These are phyloP conservation scores for Hemiprocne comata DNA, from an alignment of 2,113 vertebrate genomes.

Conservation along the genomic window DNA sequence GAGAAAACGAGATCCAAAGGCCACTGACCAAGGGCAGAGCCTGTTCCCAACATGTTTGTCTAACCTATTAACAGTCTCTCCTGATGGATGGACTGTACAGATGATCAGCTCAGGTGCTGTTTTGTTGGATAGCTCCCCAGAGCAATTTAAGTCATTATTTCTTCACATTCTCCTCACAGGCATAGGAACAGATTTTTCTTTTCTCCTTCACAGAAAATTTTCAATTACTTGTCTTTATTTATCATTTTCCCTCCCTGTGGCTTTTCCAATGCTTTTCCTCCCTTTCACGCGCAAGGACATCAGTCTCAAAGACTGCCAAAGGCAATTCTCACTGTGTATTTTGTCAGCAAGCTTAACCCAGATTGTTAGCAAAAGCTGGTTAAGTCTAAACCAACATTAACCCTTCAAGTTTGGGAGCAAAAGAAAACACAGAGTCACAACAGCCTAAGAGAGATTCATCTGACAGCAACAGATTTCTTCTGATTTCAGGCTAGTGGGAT, in stretches of 20 bases:
- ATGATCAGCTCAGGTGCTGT: conserved; percentile 29
- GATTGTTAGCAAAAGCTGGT: neutral
- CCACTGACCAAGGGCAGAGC: neutral
- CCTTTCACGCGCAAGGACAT: neutral
- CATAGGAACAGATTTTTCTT: neutral
- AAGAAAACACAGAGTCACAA: neutral
- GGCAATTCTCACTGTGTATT: neutral
- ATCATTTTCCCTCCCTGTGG: neutral
- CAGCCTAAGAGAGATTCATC: neutral
- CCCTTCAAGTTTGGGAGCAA: neutral
- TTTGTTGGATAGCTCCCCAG: neutral
- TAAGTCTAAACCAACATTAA: neutral
- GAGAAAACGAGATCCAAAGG: neutral
- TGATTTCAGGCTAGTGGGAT: neutral
- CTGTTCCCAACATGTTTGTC: neutral
- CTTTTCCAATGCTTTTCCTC: neutral
- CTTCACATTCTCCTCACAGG: neutral
- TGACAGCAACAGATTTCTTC: neutral
- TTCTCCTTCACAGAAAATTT: neutral
- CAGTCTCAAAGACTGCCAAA: conserved; percentile 3
- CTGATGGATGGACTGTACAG: neutral
- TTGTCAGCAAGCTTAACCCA: neutral
- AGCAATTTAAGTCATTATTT: conserved; percentile 29
- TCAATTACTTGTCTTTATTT: neutral
- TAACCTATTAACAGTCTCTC: neutral